phyloP scores from a whole-genome alignment of 1,140 invertebrate genomes.

The Thrips palmi region DNA sequence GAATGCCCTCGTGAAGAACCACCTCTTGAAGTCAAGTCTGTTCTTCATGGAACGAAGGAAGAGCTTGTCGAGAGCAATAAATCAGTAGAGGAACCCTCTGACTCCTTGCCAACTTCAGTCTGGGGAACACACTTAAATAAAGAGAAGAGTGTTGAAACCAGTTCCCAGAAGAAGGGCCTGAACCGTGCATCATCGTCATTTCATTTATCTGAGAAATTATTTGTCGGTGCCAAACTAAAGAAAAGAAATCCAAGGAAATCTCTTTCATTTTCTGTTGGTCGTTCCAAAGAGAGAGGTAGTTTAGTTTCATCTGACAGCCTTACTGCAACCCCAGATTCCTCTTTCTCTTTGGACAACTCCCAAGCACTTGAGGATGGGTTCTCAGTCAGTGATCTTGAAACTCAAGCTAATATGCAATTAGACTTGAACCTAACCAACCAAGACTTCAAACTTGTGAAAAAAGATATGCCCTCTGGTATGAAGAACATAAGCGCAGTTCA shows the following conservation, averaged over 20 bases:
- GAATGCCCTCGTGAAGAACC: neutral
- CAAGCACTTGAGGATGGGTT: neutral
- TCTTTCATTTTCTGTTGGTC: conserved; percentile 22
- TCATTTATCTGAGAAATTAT: conserved; percentile 46
- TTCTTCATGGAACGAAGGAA: neutral
- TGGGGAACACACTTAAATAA: conserved; percentile 40
- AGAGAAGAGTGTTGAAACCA: conserved; percentile 16
- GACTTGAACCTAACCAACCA: neutral
- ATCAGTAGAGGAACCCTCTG: conserved; percentile 19
- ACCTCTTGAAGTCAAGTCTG: neutral
- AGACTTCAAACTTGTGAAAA: conserved; percentile 9
- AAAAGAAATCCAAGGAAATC: conserved; percentile 59
- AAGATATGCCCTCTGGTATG: neutral
- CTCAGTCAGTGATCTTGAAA: conserved; percentile 10
- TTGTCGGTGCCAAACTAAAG: conserved; percentile 41
- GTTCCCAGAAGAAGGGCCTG: conserved; percentile 19
- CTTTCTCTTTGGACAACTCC: neutral
- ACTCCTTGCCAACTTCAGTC: conserved; percentile 24
- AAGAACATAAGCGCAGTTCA: neutral
- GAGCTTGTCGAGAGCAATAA: conserved; percentile 4
- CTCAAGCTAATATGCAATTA: conserved; percentile 9
- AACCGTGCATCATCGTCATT: conserved; percentile 21
- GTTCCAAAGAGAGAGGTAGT: conserved; percentile 17
- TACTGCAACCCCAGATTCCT: conserved; percentile 6
- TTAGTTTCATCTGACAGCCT: conserved; percentile 10